Percentiles rank a stretch among this genome's conserved stretches.
Evolutionary conservation across 2,888 invertebrate genomes (phyloP).

Genomic region (Pyralis farinalis): DNA sequence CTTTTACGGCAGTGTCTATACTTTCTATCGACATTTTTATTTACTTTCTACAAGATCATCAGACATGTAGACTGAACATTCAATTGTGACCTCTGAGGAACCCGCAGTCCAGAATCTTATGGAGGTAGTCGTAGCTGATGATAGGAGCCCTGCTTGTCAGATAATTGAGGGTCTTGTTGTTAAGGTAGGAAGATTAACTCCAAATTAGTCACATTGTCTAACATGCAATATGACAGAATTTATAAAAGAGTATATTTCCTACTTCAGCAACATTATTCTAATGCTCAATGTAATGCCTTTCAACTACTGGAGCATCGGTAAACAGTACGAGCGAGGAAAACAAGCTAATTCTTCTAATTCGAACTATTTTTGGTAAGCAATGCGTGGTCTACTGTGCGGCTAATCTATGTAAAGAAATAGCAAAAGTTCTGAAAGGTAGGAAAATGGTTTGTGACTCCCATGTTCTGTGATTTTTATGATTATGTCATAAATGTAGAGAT

Average conservation of each 20-base stretch:
- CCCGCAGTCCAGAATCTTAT: slow-evolving; percentile 13
- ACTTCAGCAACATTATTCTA: slow-evolving; percentile 52
- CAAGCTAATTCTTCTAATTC: slow-evolving; percentile 50
- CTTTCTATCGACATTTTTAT: background rate
- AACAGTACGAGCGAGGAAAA: slow-evolving; percentile 51
- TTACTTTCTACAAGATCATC: background rate
- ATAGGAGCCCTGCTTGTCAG: slow-evolving; percentile 74
- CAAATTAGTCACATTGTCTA: slow-evolving; percentile 14
- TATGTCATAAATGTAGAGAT: background rate
- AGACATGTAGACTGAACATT: slow-evolving; percentile 2
- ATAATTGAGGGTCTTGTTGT: slow-evolving; percentile 64
- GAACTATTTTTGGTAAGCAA: slow-evolving; percentile 58
- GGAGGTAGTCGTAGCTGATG: slow-evolving; percentile 61
- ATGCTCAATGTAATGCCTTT: slow-evolving; percentile 61
- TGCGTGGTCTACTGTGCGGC: slow-evolving; percentile 61
- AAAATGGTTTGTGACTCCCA: slow-evolving; percentile 11
- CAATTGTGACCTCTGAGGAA: slow-evolving; percentile 16
- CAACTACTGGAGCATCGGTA: slow-evolving; percentile 42
- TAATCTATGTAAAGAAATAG: slow-evolving; percentile 41
- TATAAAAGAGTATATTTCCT: slow-evolving; percentile 35
- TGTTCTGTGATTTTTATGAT: slow-evolving; percentile 7
- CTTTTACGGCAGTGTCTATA: slow-evolving; percentile 11
- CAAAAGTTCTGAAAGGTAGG: slow-evolving; percentile 22
- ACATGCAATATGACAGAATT: slow-evolving; percentile 20
- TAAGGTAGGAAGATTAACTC: slow-evolving; percentile 34